Conservation (phyloP, 2,797 vertebrate species). For the Smutsia temminckii region DNA sequence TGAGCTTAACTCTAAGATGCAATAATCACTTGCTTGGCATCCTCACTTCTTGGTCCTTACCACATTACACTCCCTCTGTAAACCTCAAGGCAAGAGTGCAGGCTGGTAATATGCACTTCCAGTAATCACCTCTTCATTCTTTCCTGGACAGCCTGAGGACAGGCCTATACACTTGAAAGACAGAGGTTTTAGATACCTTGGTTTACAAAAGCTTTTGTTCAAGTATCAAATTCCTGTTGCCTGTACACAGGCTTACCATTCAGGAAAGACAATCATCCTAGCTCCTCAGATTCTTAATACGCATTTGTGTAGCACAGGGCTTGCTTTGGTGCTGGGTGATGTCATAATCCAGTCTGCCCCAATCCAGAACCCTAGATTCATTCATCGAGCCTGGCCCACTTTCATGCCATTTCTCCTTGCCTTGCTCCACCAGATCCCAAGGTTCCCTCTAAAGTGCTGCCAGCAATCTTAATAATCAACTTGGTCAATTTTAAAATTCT, state of each 20-base stretch:
- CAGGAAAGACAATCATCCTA: background rate
- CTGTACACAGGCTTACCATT: background rate
- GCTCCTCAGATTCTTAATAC: background rate
- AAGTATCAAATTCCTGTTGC: background rate
- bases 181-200: background rate
- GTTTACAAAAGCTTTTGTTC: background rate
- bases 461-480: background rate
- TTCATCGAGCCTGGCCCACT: background rate
- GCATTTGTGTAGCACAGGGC: background rate
- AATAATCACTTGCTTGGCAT: background rate
- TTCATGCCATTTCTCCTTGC: background rate
- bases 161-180: background rate
- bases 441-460: background rate
- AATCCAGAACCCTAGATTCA: background rate
- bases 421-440: background rate
- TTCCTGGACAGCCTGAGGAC: constrained; percentile 8
- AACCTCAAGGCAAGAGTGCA: constrained; percentile 37
- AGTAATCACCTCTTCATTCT: constrained; percentile 35
- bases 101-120: background rate
- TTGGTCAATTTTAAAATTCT: background rate
- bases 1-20: background rate
- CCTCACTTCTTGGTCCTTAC: background rate
- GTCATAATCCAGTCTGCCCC: background rate
- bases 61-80: background rate
- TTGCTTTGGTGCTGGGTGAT: background rate